These are phyloP conservation scores for Danio choprae DNA, from an alignment of 2,797 vertebrate species.

Conservation along the genomic window DNA sequence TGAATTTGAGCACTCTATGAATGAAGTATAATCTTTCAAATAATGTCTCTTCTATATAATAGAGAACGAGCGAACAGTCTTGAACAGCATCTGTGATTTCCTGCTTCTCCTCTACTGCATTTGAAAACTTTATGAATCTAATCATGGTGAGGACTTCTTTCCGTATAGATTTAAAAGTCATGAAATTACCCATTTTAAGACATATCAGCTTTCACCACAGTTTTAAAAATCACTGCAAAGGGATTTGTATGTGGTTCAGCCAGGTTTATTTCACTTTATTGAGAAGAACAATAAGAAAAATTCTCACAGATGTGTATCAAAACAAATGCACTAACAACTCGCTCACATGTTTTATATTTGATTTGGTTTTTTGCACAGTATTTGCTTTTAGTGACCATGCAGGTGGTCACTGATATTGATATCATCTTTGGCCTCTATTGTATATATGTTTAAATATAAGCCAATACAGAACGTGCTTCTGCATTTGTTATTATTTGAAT, in stretches of 20 bases:
- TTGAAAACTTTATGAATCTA: background rate
- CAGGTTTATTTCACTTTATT: constrained; percentile 11
- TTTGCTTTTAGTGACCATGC: no score
- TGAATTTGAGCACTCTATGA: no score
- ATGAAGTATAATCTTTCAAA: no score
- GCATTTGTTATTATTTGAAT: no score
- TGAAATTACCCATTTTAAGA: background rate
- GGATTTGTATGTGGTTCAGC: constrained; percentile 10
- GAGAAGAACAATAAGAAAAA: constrained; percentile 10
- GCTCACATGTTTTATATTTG: no score
- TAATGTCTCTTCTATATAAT: background rate
- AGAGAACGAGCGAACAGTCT: background rate
- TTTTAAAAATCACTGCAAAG: background rate
- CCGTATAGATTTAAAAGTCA: background rate
- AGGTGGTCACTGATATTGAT: no score
- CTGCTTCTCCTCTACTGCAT: background rate
- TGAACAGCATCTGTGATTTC: background rate
- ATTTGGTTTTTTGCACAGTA: no score
- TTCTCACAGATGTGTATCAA: background rate
- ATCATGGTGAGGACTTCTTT: background rate
- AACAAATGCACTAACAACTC: background rate
- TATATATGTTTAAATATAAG: no score
- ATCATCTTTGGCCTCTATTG: no score
- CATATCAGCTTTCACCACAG: constrained; percentile 1
- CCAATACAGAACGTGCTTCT: no score